These are phyloP conservation scores for Epinephelus moara DNA, from an alignment of 2,113 vertebrate genomes.

Conservation along the genomic window DNA sequence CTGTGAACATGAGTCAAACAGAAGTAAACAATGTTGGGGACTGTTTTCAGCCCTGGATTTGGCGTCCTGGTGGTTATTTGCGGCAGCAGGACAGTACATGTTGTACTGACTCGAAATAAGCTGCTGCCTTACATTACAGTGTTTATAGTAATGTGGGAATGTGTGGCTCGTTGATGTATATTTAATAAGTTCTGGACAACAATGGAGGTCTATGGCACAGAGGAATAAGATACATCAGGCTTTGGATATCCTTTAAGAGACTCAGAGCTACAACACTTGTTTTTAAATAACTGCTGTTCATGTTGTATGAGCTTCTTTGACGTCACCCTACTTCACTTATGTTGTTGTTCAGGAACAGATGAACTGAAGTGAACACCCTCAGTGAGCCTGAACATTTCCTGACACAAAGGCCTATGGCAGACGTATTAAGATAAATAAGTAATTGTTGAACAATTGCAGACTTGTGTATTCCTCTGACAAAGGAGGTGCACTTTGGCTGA, in stretches of 20 bases:
- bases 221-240: not conserved
- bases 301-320: not conserved
- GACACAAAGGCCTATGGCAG: constrained; percentile 67
- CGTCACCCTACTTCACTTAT: not conserved
- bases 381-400: constrained; percentile 64
- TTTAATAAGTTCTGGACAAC: not conserved
- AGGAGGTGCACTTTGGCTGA: constrained; percentile 75
- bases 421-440: constrained; percentile 72
- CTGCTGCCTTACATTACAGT: not conserved
- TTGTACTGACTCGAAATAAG: not conserved
- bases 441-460: constrained; percentile 66
- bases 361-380: constrained; percentile 49
- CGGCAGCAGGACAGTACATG: not conserved
- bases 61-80: not conserved
- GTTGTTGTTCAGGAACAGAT: constrained; percentile 56
- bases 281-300: constrained; percentile 6
- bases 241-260: not conserved
- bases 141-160: not conserved
- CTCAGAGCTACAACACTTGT: not conserved
- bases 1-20: not conserved
- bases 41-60: not conserved
- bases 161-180: constrained; percentile 1
- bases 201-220: not conserved
- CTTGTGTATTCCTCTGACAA: constrained; percentile 66
- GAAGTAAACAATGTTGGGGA: not conserved